phyloP scores from a whole-genome alignment of 2,888 invertebrate species.

The Cremastobaeus sp. region DNA sequence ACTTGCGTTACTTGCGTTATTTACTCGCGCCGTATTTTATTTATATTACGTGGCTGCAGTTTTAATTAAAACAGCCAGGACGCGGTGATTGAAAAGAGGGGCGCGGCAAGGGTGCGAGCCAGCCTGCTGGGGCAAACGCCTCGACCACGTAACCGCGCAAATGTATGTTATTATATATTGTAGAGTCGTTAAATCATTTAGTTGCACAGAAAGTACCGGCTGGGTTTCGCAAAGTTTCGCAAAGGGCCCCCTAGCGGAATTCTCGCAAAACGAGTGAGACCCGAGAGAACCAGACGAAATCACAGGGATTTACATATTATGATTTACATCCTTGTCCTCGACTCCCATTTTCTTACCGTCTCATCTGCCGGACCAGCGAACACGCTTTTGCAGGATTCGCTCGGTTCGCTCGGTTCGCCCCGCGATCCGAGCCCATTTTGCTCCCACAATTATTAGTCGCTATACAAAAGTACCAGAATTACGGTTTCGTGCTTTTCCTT shows the following conservation, averaged over 20 bases:
- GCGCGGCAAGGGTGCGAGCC: too few relatives aligned
- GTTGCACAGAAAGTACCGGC: constrained; percentile 35
- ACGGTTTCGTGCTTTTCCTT: too few relatives aligned
- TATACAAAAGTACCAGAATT: too few relatives aligned
- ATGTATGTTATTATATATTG: constrained; percentile 46
- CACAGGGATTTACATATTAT: constrained; percentile 77
- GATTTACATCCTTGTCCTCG: constrained; percentile 77
- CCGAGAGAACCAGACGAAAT: constrained; percentile 73
- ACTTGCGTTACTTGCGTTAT: too few relatives aligned
- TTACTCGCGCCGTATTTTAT: too few relatives aligned
- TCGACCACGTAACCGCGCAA: constrained; percentile 15
- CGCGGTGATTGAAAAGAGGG: too few relatives aligned
- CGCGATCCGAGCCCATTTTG: neutral
- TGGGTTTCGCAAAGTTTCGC: constrained; percentile 20
- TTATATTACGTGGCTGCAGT: too few relatives aligned
- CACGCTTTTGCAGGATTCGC: neutral
- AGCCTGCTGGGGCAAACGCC: too few relatives aligned
- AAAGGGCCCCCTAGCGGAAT: constrained; percentile 61
- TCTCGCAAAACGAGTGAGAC: constrained; percentile 70
- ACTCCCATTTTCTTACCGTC: constrained; percentile 36
- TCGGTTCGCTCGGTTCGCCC: neutral
- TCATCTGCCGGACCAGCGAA: neutral
- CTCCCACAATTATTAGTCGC: neutral
- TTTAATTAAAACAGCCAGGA: too few relatives aligned
- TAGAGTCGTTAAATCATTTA: constrained; percentile 53